Evolutionary conservation across 1,140 invertebrate genomes (phyloP), one percentile per base, ranked within the genome.

Genomic region (Caenorhabditis briggsae): DNA sequence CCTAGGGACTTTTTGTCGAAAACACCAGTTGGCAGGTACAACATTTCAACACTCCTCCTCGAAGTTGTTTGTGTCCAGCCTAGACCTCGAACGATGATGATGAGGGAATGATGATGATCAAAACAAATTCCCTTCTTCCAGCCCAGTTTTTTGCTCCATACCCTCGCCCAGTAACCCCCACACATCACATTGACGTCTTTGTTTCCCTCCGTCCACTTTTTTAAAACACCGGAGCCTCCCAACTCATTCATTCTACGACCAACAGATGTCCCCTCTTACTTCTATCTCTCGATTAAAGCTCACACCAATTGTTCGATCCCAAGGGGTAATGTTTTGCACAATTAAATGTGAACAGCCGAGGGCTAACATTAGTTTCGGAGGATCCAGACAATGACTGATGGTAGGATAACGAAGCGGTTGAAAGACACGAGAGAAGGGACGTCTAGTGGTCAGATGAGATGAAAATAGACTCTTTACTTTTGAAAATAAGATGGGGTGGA

Each of bases 181-280:
- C 70, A 78, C 70, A 78, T 50, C 46, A 23, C 46, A 78, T 25
- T 78, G 70, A 78, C 70, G 70, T 78, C 46, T 78, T 78, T 78
- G 70, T 78, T 78, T 78, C 70, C 70, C 50, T 50, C 70, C 43
- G 43, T 78, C 70, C 43, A 48, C 33, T 78, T 78, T 78, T 78
- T 78, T 50, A 50, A 50, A 46, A 50, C 43, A 53, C 12, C 11
- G 50, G 16, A 46, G n/a, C 8, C 23, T 33, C 46, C 70, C 20
- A n/a, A 18, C 65, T 70, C 43, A 70, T 23, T 78, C 23, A 50
- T 18, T 50, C 18, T 50, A 50, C 70, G 46, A 14, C 70, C 70
- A 78, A 78, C 70, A 78, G 70, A 78, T 50, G 70, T 50, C 70
- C 18, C 70, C 9, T 50, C 33, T 33, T 33, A 33, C 33, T 33